Conservation (phyloP, 2,888 invertebrate genomes). For the Drosophila picticornis region DNA sequence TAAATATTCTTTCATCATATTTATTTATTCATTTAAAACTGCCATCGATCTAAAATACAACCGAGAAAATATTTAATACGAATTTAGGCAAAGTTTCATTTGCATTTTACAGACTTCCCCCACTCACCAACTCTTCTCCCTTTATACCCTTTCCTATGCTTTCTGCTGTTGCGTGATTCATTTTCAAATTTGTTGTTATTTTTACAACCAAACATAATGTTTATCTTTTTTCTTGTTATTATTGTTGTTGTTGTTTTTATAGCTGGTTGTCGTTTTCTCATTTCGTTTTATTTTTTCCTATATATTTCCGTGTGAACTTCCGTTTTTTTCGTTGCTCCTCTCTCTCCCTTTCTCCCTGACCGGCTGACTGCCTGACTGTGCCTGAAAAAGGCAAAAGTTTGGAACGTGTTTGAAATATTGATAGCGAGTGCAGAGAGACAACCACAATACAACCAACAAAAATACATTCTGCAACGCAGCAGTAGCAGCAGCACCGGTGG, state of each 20-base stretch:
- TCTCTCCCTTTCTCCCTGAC: background rate
- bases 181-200: constrained; percentile 57
- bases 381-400: constrained; percentile 72
- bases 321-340: constrained; percentile 63
- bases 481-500: constrained; percentile 35
- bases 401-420: constrained; percentile 80
- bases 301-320: constrained; percentile 84
- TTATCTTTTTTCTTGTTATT: constrained; percentile 52
- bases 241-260: constrained; percentile 50
- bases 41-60: constrained; percentile 22
- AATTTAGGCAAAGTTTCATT: constrained; percentile 26
- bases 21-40: background rate
- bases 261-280: constrained; percentile 47
- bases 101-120: constrained; percentile 7
- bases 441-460: constrained; percentile 60
- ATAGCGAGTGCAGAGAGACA: constrained; percentile 68
- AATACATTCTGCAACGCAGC: constrained; percentile 37
- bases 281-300: constrained; percentile 58
- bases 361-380: constrained; percentile 14
- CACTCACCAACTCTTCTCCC: background rate
- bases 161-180: constrained; percentile 66
- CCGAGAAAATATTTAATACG: constrained; percentile 22
- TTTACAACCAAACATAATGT: constrained; percentile 62
- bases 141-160: background rate
- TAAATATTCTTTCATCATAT: constrained; percentile 14